Evolutionary conservation across 2,113 vertebrate species (phyloP), one percentile per base, ranked within the genome.

Genomic region (Archocentrus centrarchus): DNA sequence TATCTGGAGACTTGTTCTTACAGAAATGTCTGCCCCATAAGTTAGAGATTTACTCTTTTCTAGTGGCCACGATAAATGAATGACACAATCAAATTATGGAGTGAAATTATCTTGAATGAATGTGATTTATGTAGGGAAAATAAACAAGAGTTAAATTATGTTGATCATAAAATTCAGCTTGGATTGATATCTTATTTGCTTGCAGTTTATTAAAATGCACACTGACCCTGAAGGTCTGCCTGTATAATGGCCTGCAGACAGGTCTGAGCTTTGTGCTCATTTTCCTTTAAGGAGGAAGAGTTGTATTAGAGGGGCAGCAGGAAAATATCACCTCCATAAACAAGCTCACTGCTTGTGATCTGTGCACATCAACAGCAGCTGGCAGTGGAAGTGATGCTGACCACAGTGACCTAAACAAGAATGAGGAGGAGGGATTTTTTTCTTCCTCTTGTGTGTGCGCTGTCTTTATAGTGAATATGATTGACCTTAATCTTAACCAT

Each of bases 1-100:
- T 73, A 53, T 73, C 11, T 8, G 24, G 10, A 32, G 3, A 17
- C 50, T 11, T 41, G 9, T 11, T 13, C 13, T 13, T 4, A 44
- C 44, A 47, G 44, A 47, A 47, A 47, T 5, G 39, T 41, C 5
- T 7, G 50, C 15, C 66, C 18, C 66, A 50, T 50, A 70, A 30
- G 3, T 70, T 2, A 20, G 9, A 50, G 18, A 50, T 20, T 53
- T 13, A 70, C 24, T 32, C 24, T 70, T 9, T 20, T 2, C 9
- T 27, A 70, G 44, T 13, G 24, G 50, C 17, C 24, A 53, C 24
- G 30, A 53, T 0, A 50, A 50, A 70, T 70, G 20, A 70, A 0
- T 70, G 44, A 32, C 44, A 17, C 2, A 6, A 5, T 2, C 7
- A 55, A 53, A 3, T 20, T 3, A 20, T 55, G 53, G 53, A 55